Evolutionary conservation across 2,113 vertebrate species (phyloP).

Genomic region (Psittacara wagleri): DNA sequence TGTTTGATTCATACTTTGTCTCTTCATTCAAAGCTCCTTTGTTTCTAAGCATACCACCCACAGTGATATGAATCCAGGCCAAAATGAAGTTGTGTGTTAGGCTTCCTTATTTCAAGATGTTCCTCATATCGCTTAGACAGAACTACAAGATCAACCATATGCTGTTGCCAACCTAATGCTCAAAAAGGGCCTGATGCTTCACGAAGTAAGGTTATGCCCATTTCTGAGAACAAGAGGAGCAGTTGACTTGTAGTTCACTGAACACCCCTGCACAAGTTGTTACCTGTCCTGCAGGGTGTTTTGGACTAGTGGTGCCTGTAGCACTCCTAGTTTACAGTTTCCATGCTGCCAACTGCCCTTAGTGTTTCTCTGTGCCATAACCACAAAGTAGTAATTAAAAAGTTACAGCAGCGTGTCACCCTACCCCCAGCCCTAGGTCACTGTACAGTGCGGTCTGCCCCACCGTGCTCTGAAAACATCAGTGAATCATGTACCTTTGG

Average conservation of each 20-base stretch:
- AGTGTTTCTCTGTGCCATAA: neutral
- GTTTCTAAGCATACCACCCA: slow-evolving; percentile 12
- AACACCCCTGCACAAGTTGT: fast-evolving
- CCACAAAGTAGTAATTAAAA: neutral
- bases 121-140: neutral
- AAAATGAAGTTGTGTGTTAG: neutral
- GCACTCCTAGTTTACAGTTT: neutral
- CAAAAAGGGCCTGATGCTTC: neutral
- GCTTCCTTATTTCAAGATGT: neutral
- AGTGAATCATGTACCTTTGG: neutral
- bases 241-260: fast-evolving
- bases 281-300: neutral
- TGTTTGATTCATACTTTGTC: neutral
- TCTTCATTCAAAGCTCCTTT: slow-evolving; percentile 15
- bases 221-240: neutral
- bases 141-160: neutral
- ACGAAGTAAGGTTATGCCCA: neutral
- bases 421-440: neutral
- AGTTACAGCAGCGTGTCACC: neutral
- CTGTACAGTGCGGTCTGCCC: neutral
- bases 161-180: neutral
- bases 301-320: neutral
- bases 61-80: neutral
- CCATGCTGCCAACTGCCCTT: neutral
- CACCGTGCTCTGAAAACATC: neutral